Conservation (phyloP, 1,140 invertebrate species). For the Oscheius sp. region DNA sequence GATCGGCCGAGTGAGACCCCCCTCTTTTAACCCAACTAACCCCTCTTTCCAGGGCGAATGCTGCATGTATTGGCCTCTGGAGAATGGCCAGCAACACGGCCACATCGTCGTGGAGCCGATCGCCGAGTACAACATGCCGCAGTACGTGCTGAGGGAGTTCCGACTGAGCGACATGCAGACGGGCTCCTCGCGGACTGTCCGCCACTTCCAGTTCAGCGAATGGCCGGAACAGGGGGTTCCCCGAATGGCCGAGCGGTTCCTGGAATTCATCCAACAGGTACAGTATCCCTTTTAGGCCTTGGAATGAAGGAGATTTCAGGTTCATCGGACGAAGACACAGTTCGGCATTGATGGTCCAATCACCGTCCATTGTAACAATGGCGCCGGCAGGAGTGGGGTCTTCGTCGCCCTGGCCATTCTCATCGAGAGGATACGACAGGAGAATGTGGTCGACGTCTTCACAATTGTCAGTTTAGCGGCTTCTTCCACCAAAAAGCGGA, state of each 20-base stretch:
- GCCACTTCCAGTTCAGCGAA: conserved; percentile 98
- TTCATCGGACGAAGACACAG: conserved; percentile 99
- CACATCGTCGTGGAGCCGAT: conserved; percentile 95
- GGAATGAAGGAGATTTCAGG: conserved; percentile 72
- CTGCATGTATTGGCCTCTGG: conserved; percentile 97
- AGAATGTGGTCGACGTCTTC: conserved; percentile 97
- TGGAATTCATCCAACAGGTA: conserved; percentile 65
- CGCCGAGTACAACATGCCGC: conserved; percentile 98
- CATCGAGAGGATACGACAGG: conserved; percentile 96
- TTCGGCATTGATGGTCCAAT: conserved; percentile 99
- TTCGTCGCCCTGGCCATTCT: conserved; percentile 97
- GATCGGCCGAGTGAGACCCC: conserved; percentile 64
- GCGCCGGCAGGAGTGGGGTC: conserved; percentile 81
- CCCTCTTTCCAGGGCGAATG: conserved; percentile 80
- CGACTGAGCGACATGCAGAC: conserved; percentile 82
- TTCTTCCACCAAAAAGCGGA: too few relatives aligned
- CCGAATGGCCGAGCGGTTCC: conserved; percentile 94
- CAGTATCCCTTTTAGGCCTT: conserved; percentile 1
- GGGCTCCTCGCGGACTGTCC: conserved; percentile 87
- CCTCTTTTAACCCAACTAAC: not conserved
- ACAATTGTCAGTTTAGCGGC: conserved; percentile 76
- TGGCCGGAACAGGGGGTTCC: conserved; percentile 98
- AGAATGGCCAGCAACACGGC: conserved; percentile 85
- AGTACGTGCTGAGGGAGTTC: conserved; percentile 96
- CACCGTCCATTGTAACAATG: conserved; percentile 91